Base-by-base conservation (phyloP, 64 coral and sea anemone species). In the Porites australiensis region DNA sequence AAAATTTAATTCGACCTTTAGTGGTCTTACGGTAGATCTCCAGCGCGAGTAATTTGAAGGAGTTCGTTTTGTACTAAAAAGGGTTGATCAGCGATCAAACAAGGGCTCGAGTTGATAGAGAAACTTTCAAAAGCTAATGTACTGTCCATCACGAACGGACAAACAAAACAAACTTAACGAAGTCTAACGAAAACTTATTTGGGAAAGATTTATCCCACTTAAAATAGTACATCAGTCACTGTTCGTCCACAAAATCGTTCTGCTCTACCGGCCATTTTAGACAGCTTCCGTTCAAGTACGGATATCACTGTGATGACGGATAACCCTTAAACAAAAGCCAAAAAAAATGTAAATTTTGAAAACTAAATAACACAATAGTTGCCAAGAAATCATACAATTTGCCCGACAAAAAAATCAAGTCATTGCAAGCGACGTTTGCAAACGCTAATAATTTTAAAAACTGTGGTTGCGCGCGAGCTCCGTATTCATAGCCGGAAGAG, bases 1-100 rank as follows among this genome's bases (percentile, higher is more conserved):
- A 87, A 87, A 85, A 86, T 79, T 74, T 64, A 93, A 86, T 86
- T 77, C 72, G 60, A 67, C 9, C 45, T 19, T 14, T 46, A 76
- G 73, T 50, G 16, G 13, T 76, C 47, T 73, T 37, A 44, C 44
- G 20, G 27, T 27, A 0, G 27, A 20, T 70, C 7, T n/a, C 6
- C 66, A 23, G 66, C 21, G 16, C 3, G 10, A 10, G 21, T 7
- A 12, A 57, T 57, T 57, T 12, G 54, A 57, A 57, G 12, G 54
- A 57, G 54, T 57, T 57, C 46, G 50, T 13, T 75, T 45, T 50
- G 27, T 44, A 60, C 20, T 43, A 21, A 37, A 27, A 54, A 6
- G 6, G 6, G 37, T 15, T 16, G n/a, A 2, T 12, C n/a, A 6
- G 4, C 13, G 47, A 15, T 50, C 73, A 60, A 60, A 44, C 23